phyloP scores from a whole-genome alignment of 2,113 vertebrate genomes.

The Oryzias curvinotus region DNA sequence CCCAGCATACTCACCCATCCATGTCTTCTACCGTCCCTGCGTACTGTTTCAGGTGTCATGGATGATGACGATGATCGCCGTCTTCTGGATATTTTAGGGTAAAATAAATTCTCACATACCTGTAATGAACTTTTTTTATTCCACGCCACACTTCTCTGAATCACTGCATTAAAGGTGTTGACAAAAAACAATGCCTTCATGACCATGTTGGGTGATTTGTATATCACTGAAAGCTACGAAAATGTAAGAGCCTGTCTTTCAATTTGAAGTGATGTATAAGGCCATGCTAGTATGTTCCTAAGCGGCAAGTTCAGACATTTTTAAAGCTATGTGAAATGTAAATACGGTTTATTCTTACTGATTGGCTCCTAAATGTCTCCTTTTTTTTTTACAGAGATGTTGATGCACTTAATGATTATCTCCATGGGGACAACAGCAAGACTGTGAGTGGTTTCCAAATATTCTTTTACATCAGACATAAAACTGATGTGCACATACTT shows the following conservation, averaged over 20 bases:
- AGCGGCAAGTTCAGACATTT: too few species aligned
- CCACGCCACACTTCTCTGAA: not conserved
- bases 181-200: too few species aligned
- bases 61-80: conserved; percentile 99
- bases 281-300: too few species aligned
- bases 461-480: not conserved
- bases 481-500: not conserved
- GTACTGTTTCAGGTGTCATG: conserved; percentile 90
- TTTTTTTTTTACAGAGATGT: conserved; percentile 82
- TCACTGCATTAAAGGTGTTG: not conserved
- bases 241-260: too few species aligned
- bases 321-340: too few species aligned
- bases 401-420: conserved; percentile 95
- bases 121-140: not conserved
- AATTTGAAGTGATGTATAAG: too few species aligned
- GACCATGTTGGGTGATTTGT: too few species aligned
- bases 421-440: conserved; percentile 94
- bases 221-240: too few species aligned
- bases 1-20: not conserved
- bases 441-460: conserved; percentile 83
- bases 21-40: conserved; percentile 3
- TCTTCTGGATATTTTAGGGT: conserved; percentile 99
- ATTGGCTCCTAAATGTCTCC: not conserved
- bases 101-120: conserved; percentile 57
- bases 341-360: too few species aligned